Base-by-base conservation (phyloP, 2,113 vertebrate genomes). In the Coptodon rendalli region DNA sequence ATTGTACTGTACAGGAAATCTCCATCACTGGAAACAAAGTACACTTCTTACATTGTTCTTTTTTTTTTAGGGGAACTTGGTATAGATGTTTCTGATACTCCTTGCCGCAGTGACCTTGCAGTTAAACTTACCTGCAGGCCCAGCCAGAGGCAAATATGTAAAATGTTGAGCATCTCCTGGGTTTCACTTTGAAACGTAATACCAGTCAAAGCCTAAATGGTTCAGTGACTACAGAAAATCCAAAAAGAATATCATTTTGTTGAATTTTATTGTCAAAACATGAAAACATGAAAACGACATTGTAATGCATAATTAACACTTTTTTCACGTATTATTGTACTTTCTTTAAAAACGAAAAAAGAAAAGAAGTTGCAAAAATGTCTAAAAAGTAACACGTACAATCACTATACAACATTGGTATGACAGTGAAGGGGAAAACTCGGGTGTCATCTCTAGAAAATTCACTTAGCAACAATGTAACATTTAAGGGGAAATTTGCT, bases 1-100 rank as follows among this genome's bases (percentile, higher is more conserved):
- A 50, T 0, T 78, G 2, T 50, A 50, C 71, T 50, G 43, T 36
- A 73, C 1, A 4, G 40, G 6, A 61, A 54, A 45, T 54, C 8
- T 54, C 24, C 45, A 52, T 34, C 36, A 56, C 61, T 36, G 27
- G 59, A 45, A 78, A 61, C 40, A 13, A 50, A 9, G 38, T 7
- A 19, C 27, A 22, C 19, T 57, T 34, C 24, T 22, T 24, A 4
- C 3, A 1, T 16, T 45, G 14, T 53, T 53, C 36, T 89, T 91
- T 61, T 89, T 89, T 7, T 34, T 76, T 5, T 45, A 48, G 11
- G 82, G 85, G 10, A 89, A 89, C 57, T 96, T 96, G 10, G 93
- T 95, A 54, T 97, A 96, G 36, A 91, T 79, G 73, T 91, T 93
- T 1, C 84, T 84, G 13, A 87, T 43, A 24, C 14, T 73, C 7